These are phyloP conservation scores for Peromyscus eremicus DNA, from an alignment of 2,797 vertebrate genomes.

Conservation along the genomic window DNA sequence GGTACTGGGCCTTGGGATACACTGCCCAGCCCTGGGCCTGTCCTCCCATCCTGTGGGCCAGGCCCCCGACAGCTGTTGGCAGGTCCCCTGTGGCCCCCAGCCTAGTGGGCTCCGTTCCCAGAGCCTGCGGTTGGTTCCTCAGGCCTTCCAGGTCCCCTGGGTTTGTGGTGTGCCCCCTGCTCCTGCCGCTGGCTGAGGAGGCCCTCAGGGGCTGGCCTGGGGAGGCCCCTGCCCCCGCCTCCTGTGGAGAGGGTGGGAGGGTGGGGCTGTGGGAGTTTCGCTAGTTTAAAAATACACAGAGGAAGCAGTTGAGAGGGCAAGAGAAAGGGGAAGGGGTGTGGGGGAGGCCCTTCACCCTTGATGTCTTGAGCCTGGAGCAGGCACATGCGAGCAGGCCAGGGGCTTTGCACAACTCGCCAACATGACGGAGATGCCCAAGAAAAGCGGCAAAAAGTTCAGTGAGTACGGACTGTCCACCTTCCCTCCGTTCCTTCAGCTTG, in stretches of 20 bases:
- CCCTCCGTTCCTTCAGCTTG: neutral
- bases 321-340: slow-evolving; percentile 86
- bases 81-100: slow-evolving; percentile 44
- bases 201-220: slow-evolving; percentile 47
- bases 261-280: slow-evolving; percentile 80
- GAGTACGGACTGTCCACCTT: slow-evolving; percentile 1
- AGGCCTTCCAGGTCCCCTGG: slow-evolving; percentile 58
- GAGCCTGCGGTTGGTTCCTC: slow-evolving; percentile 70
- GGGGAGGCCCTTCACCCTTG: neutral
- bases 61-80: slow-evolving; percentile 63
- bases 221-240: slow-evolving; percentile 71
- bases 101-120: slow-evolving; percentile 71
- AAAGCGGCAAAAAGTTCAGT: slow-evolving; percentile 88
- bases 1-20: neutral
- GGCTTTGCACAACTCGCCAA: fast-evolving
- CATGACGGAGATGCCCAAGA: slow-evolving; percentile 87
- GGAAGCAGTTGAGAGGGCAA: slow-evolving; percentile 82
- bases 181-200: slow-evolving; percentile 26
- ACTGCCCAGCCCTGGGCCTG: neutral
- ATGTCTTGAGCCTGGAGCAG: slow-evolving; percentile 28
- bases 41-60: neutral
- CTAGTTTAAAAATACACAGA: slow-evolving; percentile 85
- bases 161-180: slow-evolving; percentile 58
- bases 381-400: neutral
- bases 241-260: slow-evolving; percentile 74